These are phyloP conservation scores for Psilopogon haemacephalus DNA, from an alignment of 2,113 vertebrate species.

Conservation along the genomic window DNA sequence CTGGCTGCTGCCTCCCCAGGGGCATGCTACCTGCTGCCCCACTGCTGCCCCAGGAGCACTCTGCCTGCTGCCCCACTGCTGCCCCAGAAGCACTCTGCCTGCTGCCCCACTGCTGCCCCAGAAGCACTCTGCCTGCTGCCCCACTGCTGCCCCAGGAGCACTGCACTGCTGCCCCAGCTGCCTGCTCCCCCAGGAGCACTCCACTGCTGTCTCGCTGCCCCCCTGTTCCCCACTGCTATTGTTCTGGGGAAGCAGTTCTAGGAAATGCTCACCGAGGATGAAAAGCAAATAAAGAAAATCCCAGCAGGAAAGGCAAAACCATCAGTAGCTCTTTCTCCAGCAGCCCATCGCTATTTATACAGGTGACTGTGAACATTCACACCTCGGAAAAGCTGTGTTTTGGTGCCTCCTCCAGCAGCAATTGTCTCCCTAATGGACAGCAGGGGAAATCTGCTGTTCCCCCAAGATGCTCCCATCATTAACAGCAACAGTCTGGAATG, in stretches of 20 bases:
- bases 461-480: neutral
- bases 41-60: neutral
- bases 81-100: too few species aligned
- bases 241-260: neutral
- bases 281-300: conserved; percentile 35
- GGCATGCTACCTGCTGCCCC: neutral
- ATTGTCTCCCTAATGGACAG: conserved; percentile 12
- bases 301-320: conserved; percentile 27
- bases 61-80: too few species aligned
- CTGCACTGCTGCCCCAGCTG: too few species aligned
- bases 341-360: conserved; percentile 47
- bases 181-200: neutral
- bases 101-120: too few species aligned
- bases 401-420: conserved; percentile 48
- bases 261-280: conserved; percentile 24
- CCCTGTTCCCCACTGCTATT: neutral
- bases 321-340: neutral
- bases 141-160: too few species aligned
- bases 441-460: neutral
- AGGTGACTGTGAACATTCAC: conserved; percentile 43
- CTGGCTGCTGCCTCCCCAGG: neutral
- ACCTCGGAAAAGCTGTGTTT: conserved; percentile 29
- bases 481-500: neutral
- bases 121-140: too few species aligned
- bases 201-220: neutral